Evolutionary conservation across 1,140 invertebrate genomes (phyloP).

Genomic region (Hermatobates lingyangjiaoensis): DNA sequence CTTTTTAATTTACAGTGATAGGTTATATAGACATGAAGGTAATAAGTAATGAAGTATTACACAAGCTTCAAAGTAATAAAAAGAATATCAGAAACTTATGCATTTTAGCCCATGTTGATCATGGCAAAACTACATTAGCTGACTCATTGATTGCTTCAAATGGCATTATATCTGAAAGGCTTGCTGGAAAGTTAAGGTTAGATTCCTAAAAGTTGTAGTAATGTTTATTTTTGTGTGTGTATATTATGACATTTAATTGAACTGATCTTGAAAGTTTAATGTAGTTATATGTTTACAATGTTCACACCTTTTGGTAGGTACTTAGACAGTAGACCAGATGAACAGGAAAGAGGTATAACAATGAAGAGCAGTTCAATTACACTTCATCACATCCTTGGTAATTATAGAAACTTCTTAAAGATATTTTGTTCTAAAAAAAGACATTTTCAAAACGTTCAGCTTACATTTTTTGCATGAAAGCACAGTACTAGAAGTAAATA

Average conservation of each 20-base stretch:
- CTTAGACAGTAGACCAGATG: slow-evolving; percentile 87
- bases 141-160: slow-evolving; percentile 90
- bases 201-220: no score
- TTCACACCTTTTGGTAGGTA: slow-evolving; percentile 37
- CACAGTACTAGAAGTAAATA: no score
- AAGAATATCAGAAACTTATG: slow-evolving; percentile 83
- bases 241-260: no score
- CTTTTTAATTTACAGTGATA: no score
- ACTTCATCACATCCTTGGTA: slow-evolving; percentile 40
- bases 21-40: no score
- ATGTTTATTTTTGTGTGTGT: no score
- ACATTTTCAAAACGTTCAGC: background rate
- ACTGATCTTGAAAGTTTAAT: no score
- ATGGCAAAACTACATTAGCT: slow-evolving; percentile 96
- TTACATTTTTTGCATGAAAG: no score
- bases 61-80: slow-evolving; percentile 45
- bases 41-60: slow-evolving; percentile 30
- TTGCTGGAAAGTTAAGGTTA: slow-evolving; percentile 68
- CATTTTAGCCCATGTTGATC: slow-evolving; percentile 97
- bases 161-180: slow-evolving; percentile 80
- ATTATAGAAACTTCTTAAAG: background rate
- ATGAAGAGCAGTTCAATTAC: slow-evolving; percentile 98
- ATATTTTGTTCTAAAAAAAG: background rate
- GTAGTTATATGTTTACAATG: no score
- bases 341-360: slow-evolving; percentile 92